Conservation (phyloP, 2,797 vertebrate genomes). For the Coendou prehensilis region DNA sequence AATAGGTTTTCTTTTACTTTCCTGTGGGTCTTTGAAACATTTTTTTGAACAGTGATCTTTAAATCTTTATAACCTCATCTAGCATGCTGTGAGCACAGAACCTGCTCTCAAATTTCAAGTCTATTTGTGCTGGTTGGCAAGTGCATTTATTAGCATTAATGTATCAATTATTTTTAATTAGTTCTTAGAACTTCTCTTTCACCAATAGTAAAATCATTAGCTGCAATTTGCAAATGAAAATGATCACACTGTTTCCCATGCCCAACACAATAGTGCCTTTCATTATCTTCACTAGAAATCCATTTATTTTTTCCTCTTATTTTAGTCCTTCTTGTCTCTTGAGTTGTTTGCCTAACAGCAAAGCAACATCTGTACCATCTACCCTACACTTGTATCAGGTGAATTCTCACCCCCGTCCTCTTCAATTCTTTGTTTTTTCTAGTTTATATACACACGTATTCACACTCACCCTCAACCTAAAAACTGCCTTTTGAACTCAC, state of each 20-base stretch:
- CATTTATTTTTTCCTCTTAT: slow-evolving; percentile 22
- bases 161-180: slow-evolving; percentile 78
- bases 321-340: slow-evolving; percentile 16
- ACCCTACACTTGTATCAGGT: not conserved
- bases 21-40: slow-evolving; percentile 10
- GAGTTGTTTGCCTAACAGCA: slow-evolving; percentile 40
- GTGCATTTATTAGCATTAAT: slow-evolving; percentile 73
- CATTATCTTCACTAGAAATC: slow-evolving; percentile 68
- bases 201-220: slow-evolving; percentile 76
- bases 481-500: not conserved
- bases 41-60: slow-evolving; percentile 70
- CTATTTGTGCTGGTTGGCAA: slow-evolving; percentile 68
- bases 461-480: no score
- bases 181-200: slow-evolving; percentile 77
- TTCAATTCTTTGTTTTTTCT: not conserved
- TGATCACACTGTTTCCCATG: slow-evolving; percentile 60
- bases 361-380: slow-evolving; percentile 44
- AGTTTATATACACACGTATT: not conserved
- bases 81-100: slow-evolving; percentile 53
- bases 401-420: not conserved
- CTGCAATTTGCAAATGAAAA: slow-evolving; percentile 81
- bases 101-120: slow-evolving; percentile 76
- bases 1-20: slow-evolving; percentile 30
- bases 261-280: slow-evolving; percentile 37
- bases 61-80: slow-evolving; percentile 70